Evolutionary conservation across 1,140 invertebrate species (phyloP), one percentile per base, ranked within the genome.

Genomic region (Lucilia sericata): DNA sequence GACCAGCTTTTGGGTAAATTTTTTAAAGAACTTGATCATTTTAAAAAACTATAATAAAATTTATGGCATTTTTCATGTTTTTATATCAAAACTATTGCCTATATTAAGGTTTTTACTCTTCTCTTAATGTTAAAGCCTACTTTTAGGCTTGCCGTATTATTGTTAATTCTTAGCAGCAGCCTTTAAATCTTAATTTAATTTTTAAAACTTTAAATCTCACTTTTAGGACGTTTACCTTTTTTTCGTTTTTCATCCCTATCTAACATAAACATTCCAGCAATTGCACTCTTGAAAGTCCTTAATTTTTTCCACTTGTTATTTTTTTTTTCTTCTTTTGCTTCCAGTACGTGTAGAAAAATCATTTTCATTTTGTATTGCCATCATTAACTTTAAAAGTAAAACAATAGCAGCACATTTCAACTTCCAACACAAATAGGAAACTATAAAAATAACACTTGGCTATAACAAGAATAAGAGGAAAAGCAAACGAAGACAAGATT

Each of bases 401-500:
- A 70, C 65, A 70, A 70, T 70, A 21, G 65, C 65, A 21, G 65
- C n/a, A 70, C 65, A 70, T 70, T 25, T 70, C n/a, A 36, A 80
- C 76, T 80, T 80, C 42, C 25, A 49, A 80, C n/a, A 80, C 42
- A 80, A 80, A 80, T 51, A 80, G 47, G 19, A 80, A 80, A n/a
- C 42, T 47, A 80, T 80, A 80, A 80, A 80, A 80, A 80, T 80
- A 80, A 80, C 76, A 80, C 76, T 80, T 51, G 76, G 49, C 1
- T 8, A 47, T 19, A 47, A 42, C 0, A 80, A 49, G 30, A 25
- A 80, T 0, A 80, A 49, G n/a, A 80, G 19, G n/a, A 25, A 5
- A 21, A 25, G 42, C 25, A 19, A 80, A 21, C 42, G 36, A 7
- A 13, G 4, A n/a, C 0, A 47, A 78, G 42, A 7, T 34, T 17